Conservation (phyloP, 2,113 vertebrate genomes). For the Lophius piscatorius region DNA sequence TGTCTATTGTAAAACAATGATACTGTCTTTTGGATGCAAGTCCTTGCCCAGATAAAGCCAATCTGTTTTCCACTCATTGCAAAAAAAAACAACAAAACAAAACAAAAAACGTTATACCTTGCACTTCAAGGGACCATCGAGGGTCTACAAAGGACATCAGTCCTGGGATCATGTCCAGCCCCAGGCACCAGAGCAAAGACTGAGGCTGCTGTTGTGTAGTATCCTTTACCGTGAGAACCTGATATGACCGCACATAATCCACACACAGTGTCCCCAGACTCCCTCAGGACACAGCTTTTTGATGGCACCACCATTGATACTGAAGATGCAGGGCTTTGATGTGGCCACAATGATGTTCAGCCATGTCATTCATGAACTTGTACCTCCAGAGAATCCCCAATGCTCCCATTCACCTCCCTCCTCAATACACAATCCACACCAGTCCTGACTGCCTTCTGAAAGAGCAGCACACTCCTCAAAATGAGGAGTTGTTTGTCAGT, state of each 20-base stretch:
- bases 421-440: not conserved
- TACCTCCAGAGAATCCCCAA: slow-evolving; percentile 44
- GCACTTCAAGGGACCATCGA: slow-evolving; percentile 66
- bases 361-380: slow-evolving; percentile 77
- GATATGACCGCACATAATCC: slow-evolving; percentile 75
- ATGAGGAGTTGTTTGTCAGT: slow-evolving; percentile 9
- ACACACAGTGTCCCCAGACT: slow-evolving; percentile 72
- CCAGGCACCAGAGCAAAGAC: slow-evolving; percentile 63
- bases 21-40: not conserved
- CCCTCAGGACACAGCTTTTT: slow-evolving; percentile 75
- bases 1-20: not conserved
- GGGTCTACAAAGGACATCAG: slow-evolving; percentile 67
- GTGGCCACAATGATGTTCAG: slow-evolving; percentile 73
- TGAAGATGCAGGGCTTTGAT: slow-evolving; percentile 76
- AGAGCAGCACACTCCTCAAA: slow-evolving; percentile 11
- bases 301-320: slow-evolving; percentile 76
- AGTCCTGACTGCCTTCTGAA: slow-evolving; percentile 23
- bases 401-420: slow-evolving; percentile 31
- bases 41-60: not conserved
- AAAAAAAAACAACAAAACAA: slow-evolving; percentile 19
- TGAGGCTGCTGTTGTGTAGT: slow-evolving; percentile 75
- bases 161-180: slow-evolving; percentile 78
- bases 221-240: slow-evolving; percentile 79
- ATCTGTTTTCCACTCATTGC: not conserved
- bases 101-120: slow-evolving; percentile 61